Evolutionary conservation across 2,113 vertebrate species (phyloP).

Genomic region (Kryptolebias marmoratus): DNA sequence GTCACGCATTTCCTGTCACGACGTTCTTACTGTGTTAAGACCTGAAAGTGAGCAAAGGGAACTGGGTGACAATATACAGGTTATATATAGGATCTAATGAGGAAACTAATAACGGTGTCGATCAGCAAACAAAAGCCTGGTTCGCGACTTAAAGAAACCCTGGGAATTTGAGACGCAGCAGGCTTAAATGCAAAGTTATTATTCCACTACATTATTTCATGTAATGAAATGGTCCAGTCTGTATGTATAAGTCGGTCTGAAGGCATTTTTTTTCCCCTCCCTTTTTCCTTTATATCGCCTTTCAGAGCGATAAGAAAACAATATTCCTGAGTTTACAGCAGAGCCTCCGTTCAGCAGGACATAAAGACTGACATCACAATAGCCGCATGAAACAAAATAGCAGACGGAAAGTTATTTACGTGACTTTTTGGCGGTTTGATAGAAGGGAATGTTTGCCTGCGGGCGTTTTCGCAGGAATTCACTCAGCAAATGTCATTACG

Average conservation of each 20-base stretch:
- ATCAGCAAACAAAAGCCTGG: neutral
- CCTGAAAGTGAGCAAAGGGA: neutral
- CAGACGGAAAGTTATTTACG: neutral
- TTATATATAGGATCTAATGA: neutral
- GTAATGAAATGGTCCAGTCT: neutral
- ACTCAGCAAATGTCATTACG: neutral
- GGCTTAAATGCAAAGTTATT: slow-evolving; percentile 14
- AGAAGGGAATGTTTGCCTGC: neutral
- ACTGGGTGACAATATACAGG: neutral
- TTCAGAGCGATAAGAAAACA: slow-evolving; percentile 3
- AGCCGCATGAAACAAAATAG: slow-evolving; percentile 1
- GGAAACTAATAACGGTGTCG: neutral
- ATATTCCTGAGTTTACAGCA: neutral
- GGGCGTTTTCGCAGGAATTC: neutral
- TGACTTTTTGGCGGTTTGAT: neutral
- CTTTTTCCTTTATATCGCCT: neutral
- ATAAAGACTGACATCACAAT: slow-evolving; percentile 6
- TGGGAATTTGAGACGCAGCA: neutral
- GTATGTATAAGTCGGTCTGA: neutral
- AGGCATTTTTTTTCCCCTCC: neutral
- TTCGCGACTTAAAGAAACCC: neutral
- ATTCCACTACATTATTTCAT: slow-evolving; percentile 12
- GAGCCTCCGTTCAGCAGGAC: neutral
- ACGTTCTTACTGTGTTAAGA: neutral
- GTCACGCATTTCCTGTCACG: too few species aligned